Evolutionary conservation across 2,888 invertebrate genomes (phyloP), one percentile per base, ranked within the genome.

Genomic region (Bugula neritina): DNA sequence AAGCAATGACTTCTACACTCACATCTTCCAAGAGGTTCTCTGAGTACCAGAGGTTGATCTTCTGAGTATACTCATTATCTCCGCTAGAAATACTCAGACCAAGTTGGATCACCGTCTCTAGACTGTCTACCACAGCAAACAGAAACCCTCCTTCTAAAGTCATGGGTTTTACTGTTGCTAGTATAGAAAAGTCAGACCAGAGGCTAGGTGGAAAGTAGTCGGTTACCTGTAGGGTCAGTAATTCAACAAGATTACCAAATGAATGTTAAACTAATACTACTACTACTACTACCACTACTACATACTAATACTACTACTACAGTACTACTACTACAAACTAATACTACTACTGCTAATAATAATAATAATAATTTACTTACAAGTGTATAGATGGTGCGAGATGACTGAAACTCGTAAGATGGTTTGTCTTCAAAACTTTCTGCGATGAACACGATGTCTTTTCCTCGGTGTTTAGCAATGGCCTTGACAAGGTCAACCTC

Each of bases 171-270:
- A 70, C 31, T 43, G 70, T 70, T 3, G 52, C 70, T 10, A 70
- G 43, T 35, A 70, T 70, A 23, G 70, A 43, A 27, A 70, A 70
- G 52, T 70, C 70, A 10, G 70, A 52, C 70, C 70, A 70, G 23
- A 70, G 52, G 52, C 27, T 54, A 2, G 70, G 70, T 35, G 70
- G 70, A 2, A 70, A 29, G 31, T 70, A 70, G 31, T 43, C 70
- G 17, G 10, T 34, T 23, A 52, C 70, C 70, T 70, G 25, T 5
- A 70, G 25, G 3, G 25, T n/a, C n/a, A n/a, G n/a, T n/a, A n/a
- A n/a, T n/a, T n/a, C n/a, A n/a, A n/a, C n/a, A n/a, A n/a, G n/a
- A n/a, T n/a, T n/a, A n/a, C n/a, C n/a, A n/a, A n/a, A n/a, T n/a
- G n/a, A n/a, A n/a, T n/a, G n/a, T n/a, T n/a, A n/a, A n/a, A n/a